Evolutionary conservation across 2,888 invertebrate genomes (phyloP).

Genomic region (Polyommatus iphigenia): DNA sequence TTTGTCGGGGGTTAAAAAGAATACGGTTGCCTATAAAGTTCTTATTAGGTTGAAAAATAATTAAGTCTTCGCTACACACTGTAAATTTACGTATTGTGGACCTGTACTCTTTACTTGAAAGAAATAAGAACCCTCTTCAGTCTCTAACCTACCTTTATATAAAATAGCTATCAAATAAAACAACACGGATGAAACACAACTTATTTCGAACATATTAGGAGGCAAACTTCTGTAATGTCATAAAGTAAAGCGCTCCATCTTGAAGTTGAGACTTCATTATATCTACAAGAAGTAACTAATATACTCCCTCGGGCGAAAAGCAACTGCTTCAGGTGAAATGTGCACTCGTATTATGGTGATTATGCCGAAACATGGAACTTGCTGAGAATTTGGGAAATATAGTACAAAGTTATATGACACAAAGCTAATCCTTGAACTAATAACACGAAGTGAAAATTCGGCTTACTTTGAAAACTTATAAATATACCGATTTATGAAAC

Average conservation of each 20-base stretch:
- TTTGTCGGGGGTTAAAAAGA: no score
- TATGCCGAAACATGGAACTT: neutral
- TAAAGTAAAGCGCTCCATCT: slow-evolving; percentile 6
- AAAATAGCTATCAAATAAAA: neutral
- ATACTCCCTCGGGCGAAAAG: neutral
- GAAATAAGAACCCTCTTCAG: neutral
- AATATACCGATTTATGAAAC: no score
- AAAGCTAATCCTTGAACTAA: neutral
- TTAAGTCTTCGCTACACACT: neutral
- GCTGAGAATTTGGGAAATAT: neutral
- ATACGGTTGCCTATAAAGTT: no score
- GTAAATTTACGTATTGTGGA: neutral
- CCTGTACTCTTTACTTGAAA: neutral
- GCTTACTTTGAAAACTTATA: no score
- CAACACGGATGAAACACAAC: neutral
- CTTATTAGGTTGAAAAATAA: no score
- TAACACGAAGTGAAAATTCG: no score
- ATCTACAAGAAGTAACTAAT: slow-evolving; percentile 6
- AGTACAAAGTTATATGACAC: neutral
- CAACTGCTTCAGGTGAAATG: neutral
- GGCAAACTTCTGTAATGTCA: slow-evolving; percentile 1
- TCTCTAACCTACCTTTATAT: neutral
- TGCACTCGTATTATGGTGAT: neutral
- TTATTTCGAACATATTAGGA: neutral
- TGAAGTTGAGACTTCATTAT: slow-evolving; percentile 10